Evolutionary conservation across 2,888 invertebrate genomes (phyloP).

Genomic region (Blomia tropicalis): DNA sequence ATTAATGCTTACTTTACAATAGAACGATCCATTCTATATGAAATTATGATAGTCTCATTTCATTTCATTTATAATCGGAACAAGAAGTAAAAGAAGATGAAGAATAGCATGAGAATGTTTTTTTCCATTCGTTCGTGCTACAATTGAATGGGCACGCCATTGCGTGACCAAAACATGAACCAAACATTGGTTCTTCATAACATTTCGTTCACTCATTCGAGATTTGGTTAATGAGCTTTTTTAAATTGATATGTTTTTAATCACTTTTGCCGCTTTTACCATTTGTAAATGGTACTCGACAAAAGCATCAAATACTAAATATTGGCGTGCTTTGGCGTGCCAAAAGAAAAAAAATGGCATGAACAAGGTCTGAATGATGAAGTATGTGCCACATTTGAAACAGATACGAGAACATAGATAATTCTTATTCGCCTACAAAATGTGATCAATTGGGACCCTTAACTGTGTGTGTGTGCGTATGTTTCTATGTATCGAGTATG

Average conservation of each 20-base stretch:
- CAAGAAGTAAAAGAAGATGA: no score
- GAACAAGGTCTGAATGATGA: no score
- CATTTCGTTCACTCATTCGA: not conserved
- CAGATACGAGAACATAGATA: no score
- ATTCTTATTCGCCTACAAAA: no score
- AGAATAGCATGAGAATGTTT: no score
- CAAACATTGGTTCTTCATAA: not conserved
- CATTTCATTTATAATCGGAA: no score
- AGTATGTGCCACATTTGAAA: no score
- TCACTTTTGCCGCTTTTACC: constrained; percentile 3
- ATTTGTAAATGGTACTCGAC: no score
- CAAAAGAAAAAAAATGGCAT: no score
- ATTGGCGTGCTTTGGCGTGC: no score
- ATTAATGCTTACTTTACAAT: not conserved
- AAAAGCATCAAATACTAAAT: no score
- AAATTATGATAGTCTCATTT: not conserved
- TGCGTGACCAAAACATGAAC: not conserved
- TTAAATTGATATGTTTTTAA: constrained; percentile 14
- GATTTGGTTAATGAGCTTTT: constrained; percentile 13
- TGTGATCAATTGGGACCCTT: not conserved
- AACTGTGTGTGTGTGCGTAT: not conserved
- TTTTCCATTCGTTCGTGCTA: no score
- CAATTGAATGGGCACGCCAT: constrained; percentile 12
- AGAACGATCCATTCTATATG: constrained; percentile 4
- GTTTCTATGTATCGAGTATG: not conserved